Conservation (phyloP, 1,140 invertebrate species). For the Phocides pigmalion region DNA sequence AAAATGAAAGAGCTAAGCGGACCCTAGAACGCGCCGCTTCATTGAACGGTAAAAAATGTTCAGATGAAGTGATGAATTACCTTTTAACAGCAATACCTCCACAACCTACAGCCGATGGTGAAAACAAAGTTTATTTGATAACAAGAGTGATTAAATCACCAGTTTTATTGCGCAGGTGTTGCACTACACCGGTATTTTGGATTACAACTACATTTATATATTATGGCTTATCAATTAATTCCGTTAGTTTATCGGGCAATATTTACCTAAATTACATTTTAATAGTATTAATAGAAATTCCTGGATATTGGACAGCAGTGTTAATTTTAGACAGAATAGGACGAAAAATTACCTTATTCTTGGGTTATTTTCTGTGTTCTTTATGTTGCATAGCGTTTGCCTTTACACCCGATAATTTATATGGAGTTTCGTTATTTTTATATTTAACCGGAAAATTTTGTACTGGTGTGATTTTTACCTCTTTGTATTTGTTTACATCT, state of each 20-base stretch:
- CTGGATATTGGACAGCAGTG: slow-evolving; percentile 87
- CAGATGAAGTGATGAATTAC: slow-evolving; percentile 82
- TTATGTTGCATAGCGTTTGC: slow-evolving; percentile 67
- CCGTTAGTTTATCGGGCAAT: slow-evolving; percentile 89
- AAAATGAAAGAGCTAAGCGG: slow-evolving; percentile 85
- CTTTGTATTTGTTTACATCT: slow-evolving; percentile 88
- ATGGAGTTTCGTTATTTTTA: slow-evolving; percentile 57
- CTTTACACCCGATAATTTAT: slow-evolving; percentile 57
- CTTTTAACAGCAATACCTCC: slow-evolving; percentile 60
- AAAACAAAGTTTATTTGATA: slow-evolving; percentile 46
- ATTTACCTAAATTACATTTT: slow-evolving; percentile 89
- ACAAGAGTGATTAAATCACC: slow-evolving; percentile 84
- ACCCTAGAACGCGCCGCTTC: slow-evolving; percentile 85
- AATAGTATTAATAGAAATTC: slow-evolving; percentile 88
- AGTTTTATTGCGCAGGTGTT: slow-evolving; percentile 86
- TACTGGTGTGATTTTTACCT: slow-evolving; percentile 84
- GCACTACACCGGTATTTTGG: slow-evolving; percentile 89
- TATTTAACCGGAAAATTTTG: slow-evolving; percentile 69
- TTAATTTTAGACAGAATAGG: slow-evolving; percentile 86
- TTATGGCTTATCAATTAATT: slow-evolving; percentile 92
- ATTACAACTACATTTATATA: slow-evolving; percentile 90
- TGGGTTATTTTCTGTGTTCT: slow-evolving; percentile 63
- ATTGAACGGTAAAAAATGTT: slow-evolving; percentile 86
- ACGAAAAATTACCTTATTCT: slow-evolving; percentile 76
- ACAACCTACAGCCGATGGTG: slow-evolving; percentile 41